These are phyloP conservation scores for Artibeus jamaicensis DNA, from an alignment of 2,797 vertebrate species.

Conservation along the genomic window DNA sequence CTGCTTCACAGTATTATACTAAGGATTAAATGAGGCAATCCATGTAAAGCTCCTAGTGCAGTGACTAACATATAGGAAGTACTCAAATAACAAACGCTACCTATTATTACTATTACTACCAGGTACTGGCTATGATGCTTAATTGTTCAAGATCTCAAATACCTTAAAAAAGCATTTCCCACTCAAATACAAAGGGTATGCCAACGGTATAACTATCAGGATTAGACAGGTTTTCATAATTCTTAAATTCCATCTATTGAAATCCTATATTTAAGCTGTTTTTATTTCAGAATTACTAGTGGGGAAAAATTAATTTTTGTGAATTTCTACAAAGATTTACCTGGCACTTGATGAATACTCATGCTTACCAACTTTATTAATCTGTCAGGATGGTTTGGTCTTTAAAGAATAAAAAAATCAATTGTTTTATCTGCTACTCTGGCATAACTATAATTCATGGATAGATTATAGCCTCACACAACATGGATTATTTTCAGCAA, in stretches of 20 bases:
- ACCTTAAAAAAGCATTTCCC: slow-evolving; percentile 19
- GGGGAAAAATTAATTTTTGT: background rate
- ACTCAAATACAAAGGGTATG: background rate
- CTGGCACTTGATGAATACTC: background rate
- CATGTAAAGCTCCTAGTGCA: background rate
- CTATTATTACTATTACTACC: background rate
- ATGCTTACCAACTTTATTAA: background rate
- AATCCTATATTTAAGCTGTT: background rate
- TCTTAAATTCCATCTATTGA: slow-evolving; percentile 43
- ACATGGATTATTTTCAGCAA: slow-evolving; percentile 43
- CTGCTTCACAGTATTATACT: background rate
- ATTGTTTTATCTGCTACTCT: slow-evolving; percentile 25
- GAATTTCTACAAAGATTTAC: slow-evolving; percentile 16
- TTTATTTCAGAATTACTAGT: slow-evolving; percentile 33
- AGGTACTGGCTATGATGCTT: background rate
- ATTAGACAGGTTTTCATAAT: slow-evolving; percentile 33
- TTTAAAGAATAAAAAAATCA: background rate
- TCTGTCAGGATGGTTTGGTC: background rate
- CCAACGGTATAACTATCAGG: background rate
- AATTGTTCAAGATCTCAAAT: background rate
- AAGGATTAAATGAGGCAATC: background rate
- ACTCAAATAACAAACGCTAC: background rate
- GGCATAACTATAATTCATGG: slow-evolving; percentile 26
- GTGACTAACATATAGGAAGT: background rate
- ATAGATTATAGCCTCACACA: slow-evolving; percentile 49